Percentiles rank a stretch among this genome's conserved stretches.
phyloP scores from a whole-genome alignment of 2,113 vertebrate species.

The Jacana jacana region DNA sequence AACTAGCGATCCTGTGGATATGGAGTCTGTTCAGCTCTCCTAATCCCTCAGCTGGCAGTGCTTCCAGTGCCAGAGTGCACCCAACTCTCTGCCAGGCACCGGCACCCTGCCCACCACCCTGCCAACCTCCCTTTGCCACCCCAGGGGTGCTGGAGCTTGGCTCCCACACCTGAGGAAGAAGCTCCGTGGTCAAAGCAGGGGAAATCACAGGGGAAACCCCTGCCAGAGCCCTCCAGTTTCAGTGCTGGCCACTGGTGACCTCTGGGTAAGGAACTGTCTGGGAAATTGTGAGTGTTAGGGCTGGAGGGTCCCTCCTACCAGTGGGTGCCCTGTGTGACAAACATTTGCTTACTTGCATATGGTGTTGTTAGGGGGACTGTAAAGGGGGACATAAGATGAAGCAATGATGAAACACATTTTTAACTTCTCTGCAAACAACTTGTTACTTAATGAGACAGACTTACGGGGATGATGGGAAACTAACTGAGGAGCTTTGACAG shows the following conservation, averaged over 20 bases:
- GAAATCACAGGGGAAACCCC: not conserved
- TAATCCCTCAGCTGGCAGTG: not conserved
- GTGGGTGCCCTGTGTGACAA: accelerated
- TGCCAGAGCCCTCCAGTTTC: not conserved
- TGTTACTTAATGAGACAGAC: not conserved
- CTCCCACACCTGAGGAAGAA: accelerated
- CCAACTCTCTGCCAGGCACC: not conserved
- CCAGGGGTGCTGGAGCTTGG: accelerated
- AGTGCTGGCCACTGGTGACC: not conserved
- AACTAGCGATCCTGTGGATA: not conserved
- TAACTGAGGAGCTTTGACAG: accelerated
- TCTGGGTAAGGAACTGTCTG: not conserved
- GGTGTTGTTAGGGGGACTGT: not conserved
- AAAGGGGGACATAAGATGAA: accelerated
- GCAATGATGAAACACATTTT: not conserved
- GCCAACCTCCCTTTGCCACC: accelerated
- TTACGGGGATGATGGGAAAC: not conserved
- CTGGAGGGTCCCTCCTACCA: not conserved
- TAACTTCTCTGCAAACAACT: not conserved
- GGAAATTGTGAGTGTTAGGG: accelerated
- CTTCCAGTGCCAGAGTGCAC: accelerated
- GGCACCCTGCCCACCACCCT: not conserved
- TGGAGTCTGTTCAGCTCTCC: constrained; percentile 1
- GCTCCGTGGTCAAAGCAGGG: accelerated
- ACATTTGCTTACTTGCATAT: not conserved